Evolutionary conservation across 2,113 vertebrate genomes (phyloP).

Genomic region (Spermophilus dauricus): DNA sequence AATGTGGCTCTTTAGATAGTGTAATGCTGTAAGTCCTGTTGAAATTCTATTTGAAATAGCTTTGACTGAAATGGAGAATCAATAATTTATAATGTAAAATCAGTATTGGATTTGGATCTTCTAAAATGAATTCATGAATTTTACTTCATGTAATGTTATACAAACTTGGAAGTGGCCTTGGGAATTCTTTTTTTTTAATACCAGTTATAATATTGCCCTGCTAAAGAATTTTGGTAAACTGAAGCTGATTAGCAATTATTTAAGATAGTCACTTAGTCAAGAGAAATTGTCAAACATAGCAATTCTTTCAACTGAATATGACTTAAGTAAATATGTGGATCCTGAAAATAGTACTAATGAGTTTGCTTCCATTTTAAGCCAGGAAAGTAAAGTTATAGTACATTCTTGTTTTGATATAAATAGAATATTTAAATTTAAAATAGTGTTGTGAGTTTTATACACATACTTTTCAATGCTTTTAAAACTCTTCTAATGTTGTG

Average conservation of each 20-base stretch:
- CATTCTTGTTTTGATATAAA: slow-evolving; percentile 17
- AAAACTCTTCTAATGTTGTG: background rate
- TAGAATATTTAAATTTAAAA: slow-evolving; percentile 19
- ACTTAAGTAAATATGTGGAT: background rate
- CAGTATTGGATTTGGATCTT: slow-evolving; percentile 3
- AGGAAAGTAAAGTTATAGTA: slow-evolving; percentile 9
- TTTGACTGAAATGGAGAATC: background rate
- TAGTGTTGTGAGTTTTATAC: background rate
- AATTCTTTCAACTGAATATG: background rate
- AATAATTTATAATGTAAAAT: background rate
- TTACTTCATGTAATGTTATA: background rate
- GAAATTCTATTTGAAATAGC: background rate
- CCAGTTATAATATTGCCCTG: background rate
- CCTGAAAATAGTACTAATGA: slow-evolving; percentile 8
- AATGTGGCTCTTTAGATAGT: background rate
- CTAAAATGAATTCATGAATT: background rate
- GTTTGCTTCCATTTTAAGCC: slow-evolving; percentile 16
- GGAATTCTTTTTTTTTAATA: background rate
- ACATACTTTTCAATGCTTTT: background rate
- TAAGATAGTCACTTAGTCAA: background rate
- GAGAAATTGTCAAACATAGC: background rate
- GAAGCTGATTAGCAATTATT: background rate
- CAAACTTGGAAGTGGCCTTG: background rate
- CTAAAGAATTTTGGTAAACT: background rate
- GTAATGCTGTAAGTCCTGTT: background rate